Base-by-base conservation (phyloP, 2,113 vertebrate species). In the Odocoileus hemionus region DNA sequence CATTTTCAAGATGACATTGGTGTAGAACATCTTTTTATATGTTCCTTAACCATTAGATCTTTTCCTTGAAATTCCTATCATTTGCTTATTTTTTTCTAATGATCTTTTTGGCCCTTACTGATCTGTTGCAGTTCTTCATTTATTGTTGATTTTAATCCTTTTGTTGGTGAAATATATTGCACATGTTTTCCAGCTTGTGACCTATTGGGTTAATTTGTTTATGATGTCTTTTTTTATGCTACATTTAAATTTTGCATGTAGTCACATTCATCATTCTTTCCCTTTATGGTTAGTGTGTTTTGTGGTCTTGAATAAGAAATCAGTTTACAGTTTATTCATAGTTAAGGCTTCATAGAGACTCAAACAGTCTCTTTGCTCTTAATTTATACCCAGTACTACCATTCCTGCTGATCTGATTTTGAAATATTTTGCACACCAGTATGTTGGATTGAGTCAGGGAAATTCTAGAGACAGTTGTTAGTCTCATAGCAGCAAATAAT, bases 31-130 rank as follows among this genome's bases (percentile, higher is more conserved):
- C 19, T 94, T 87, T 96, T 67, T 74, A 19, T 67, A 14, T 80
- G 28, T 86, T 60, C 28, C 9, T 54, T 86, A 60, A 10, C 12
- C 14, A 8, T 50, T 76, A 83, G 28, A 3, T 80, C 47, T 64
- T 67, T 92, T 93, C n/a, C 36, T 95, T 86, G 74, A 80, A 95
- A 94, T 94, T 93, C 33, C 28, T 82, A 28, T 55, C 47, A 88
- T 89, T 94, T 96, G 30, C 9, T n/a, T 30, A 43, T 70, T 74
- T 85, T 82, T 91, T 87, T 26, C 58, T 84, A 78, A 47, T 83
- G 33, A 90, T 14, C 4, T 52, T 94, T 89, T 85, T 33, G 55
- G 28, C 45, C 10, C 11, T 88, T 58, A 39, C 12, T 45, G 30
- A 95, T n/a, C 57, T 86, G 10, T 55, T 80, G n/a, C 8, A 70